A percentile compares a stretch with the other conserved stretches of the same genome.
These are phyloP conservation scores for Caenorhabditis sp. DNA, from an alignment of 2,888 invertebrate species.

Conservation along the genomic window DNA sequence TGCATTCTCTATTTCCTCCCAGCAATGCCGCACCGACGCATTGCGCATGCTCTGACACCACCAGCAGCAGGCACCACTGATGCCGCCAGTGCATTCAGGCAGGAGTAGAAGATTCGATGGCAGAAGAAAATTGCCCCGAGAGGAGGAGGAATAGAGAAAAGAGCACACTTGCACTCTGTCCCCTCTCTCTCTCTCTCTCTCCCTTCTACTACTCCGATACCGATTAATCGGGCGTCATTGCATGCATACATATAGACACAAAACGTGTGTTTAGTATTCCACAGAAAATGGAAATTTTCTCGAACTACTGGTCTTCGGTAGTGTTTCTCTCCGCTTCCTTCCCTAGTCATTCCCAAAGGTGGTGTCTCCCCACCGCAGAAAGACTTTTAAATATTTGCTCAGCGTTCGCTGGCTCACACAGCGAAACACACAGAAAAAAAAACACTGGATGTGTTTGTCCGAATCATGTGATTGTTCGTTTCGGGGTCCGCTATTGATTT, in stretches of 20 bases:
- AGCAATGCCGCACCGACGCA: conserved; percentile 59
- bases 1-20: conserved; percentile 32
- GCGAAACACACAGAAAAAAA: too few relatives aligned
- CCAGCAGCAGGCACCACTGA: conserved; percentile 11
- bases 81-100: conserved; percentile 28
- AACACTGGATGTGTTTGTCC: conserved; percentile 15
- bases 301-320: too few relatives aligned
- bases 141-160: conserved; percentile 21
- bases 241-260: conserved; percentile 10
- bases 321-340: too few relatives aligned
- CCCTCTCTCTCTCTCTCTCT: not conserved
- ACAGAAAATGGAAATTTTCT: not conserved
- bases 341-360: too few relatives aligned
- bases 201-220: not conserved
- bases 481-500: conserved; percentile 28
- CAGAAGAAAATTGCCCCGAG: not conserved
- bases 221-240: conserved; percentile 41
- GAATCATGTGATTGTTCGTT: conserved; percentile 29
- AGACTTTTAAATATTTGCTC: conserved; percentile 24
- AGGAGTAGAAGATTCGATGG: not conserved
- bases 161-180: conserved; percentile 9
- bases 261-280: too few relatives aligned
- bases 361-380: too few relatives aligned
- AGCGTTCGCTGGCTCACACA: conserved; percentile 13
- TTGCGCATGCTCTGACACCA: conserved; percentile 46